Base-by-base conservation (phyloP, 2,113 vertebrate genomes). In the Perca flavescens region DNA sequence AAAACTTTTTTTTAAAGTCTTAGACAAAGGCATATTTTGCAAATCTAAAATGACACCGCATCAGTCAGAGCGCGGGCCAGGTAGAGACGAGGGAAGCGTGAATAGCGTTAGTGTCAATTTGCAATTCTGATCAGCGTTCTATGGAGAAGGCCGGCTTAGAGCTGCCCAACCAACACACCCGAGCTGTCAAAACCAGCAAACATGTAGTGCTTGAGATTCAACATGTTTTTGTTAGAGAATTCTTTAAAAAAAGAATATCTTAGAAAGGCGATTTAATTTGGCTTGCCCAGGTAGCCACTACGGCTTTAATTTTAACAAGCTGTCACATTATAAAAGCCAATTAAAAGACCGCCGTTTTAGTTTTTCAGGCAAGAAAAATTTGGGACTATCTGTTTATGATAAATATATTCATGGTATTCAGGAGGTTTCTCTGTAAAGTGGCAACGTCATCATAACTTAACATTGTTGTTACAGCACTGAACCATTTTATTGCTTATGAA, bases 71-170 rank as follows among this genome's bases (percentile, higher is more conserved):
- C 28, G 57, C 56, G 67, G 70, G 65, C 19, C 54, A 43, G 68
- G 53, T 71, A 58, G 34, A 66, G 25, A 47, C 10, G 22, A 74
- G 46, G 61, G 71, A 69, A 54, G 64, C 65, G n/a, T 74, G 63
- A 74, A 70, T 53, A 71, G 73, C 12, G 5, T 80, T 69, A 10
- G 50, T 63, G 77, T 40, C 84, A 61, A 88, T 88, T 74, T 88
- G 82, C 80, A 88, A 73, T 85, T 83, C 74, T 87, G 70, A 82
- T 87, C 89, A 86, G 78, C 57, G 28, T 83, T 79, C 52, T 86
- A 82, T 68, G 47, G 47, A 70, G 64, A 83, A 49, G 12, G 47
- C 52, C 28, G 25, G n/a, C 8, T 21, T 40, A 79, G 43, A 62
- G 65, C 40, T 62, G 57, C 46, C 77, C 54, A 67, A 13, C 12